Percentiles rank a stretch among this genome's conserved stretches.
Conservation (phyloP, 2,797 vertebrate species). For the Clangula hyemalis region DNA sequence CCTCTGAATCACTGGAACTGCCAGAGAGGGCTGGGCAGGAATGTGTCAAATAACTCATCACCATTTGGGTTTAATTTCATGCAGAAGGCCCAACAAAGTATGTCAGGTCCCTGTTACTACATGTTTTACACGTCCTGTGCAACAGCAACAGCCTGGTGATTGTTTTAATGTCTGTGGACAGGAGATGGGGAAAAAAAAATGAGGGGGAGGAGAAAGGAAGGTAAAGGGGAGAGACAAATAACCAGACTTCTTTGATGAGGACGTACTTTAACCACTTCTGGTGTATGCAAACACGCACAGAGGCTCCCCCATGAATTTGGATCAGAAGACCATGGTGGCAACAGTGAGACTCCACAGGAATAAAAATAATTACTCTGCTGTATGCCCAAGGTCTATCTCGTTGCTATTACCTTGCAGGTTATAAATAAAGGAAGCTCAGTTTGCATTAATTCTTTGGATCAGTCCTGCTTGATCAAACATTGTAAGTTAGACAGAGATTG, state of each 20-base stretch:
- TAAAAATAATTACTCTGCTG: neutral
- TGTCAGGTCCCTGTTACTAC: fast-evolving
- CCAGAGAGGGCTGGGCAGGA: neutral
- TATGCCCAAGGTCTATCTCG: neutral
- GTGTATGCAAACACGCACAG: neutral
- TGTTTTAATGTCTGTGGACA: neutral
- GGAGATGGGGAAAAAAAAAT: neutral
- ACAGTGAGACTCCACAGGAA: neutral
- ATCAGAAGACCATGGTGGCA: neutral
- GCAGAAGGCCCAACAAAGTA: neutral
- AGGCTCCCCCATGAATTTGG: neutral
- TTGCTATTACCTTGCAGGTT: neutral
- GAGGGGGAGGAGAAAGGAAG: neutral
- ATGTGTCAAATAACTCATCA: fast-evolving
- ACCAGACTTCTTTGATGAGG: neutral
- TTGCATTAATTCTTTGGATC: neutral
- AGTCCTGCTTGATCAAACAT: constrained; percentile 10
- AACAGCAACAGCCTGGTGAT: neutral
- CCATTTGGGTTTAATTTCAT: neutral
- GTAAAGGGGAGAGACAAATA: neutral
- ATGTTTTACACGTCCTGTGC: neutral
- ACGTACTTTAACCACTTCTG: neutral
- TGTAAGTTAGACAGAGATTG: neutral
- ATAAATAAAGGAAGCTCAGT: neutral
- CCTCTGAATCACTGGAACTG: neutral